Evolutionary conservation across 92 coral and sea anemone genomes (phyloP).

Genomic region (Actinostola sp.): DNA sequence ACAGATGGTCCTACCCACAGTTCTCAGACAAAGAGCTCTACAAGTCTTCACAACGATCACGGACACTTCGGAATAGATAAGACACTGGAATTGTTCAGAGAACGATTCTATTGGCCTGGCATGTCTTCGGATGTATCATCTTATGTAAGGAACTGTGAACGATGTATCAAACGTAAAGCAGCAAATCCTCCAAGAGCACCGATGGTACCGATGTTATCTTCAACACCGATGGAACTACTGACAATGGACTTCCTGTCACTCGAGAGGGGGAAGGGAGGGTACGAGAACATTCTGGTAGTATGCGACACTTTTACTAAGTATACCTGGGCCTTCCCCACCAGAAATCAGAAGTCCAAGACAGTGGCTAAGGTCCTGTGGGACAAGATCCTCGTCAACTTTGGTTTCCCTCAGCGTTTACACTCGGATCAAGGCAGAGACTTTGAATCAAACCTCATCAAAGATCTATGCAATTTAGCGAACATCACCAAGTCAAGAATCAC

Average conservation of each 20-base stretch:
- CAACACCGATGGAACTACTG: slow-evolving; percentile 45
- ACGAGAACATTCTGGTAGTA: slow-evolving; percentile 41
- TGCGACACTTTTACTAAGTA: slow-evolving; percentile 49
- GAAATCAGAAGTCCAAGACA: slow-evolving; percentile 49
- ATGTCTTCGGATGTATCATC: slow-evolving; percentile 35
- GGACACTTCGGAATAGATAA: slow-evolving; percentile 43
- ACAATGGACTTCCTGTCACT: slow-evolving; percentile 45
- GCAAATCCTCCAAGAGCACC: slow-evolving; percentile 60
- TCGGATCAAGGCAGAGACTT: slow-evolving; percentile 7
- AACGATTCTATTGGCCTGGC: slow-evolving; percentile 53
- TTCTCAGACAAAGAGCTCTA: neutral
- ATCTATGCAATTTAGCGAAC: slow-evolving; percentile 4
- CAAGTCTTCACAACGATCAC: slow-evolving; percentile 40
- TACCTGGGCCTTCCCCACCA: slow-evolving; percentile 51
- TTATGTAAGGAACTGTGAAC: slow-evolving; percentile 36
- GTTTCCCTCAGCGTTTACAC: slow-evolving; percentile 50
- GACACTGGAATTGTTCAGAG: slow-evolving; percentile 44
- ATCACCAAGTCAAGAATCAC: slow-evolving; percentile 14
- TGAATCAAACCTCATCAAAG: neutral
- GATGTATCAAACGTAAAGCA: slow-evolving; percentile 61
- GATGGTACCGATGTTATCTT: slow-evolving; percentile 26
- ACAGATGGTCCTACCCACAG: neutral
- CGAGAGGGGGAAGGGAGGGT: slow-evolving; percentile 58
- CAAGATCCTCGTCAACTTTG: slow-evolving; percentile 42
- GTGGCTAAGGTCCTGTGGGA: slow-evolving; percentile 60